Base-by-base conservation (phyloP, 1,140 invertebrate species). In the Aphis gossypii region DNA sequence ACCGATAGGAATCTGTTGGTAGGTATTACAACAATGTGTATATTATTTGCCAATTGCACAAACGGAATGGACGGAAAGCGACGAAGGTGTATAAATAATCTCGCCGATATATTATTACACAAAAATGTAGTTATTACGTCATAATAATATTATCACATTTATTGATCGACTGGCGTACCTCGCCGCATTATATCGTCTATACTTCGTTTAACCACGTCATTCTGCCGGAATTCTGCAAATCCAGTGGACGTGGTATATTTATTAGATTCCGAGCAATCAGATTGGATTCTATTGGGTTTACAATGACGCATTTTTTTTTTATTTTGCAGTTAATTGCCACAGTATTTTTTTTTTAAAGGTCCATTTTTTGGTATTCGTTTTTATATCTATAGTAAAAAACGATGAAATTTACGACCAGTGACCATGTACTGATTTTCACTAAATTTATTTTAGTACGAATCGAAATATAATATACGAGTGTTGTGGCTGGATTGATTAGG, bases 71-170 rank as follows among this genome's bases (percentile, higher is more conserved):
- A 60, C 25, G 25, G 25, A 68, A 68, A 68, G 46, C 46, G 11
- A 68, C 60, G 60, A 41, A 41, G 38, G 30, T 68, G 60, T 68
- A 68, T 30, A 11, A 14, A n/a, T n/a, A 68, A 68, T n/a, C 60
- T 11, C 11, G 25, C 30, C 14, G 60, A 68, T 14, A n/a, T 68
- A 68, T 68, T 68, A 68, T 68, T 68, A 68, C 60, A 68, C n/a
- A 68, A 68, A 68, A 68, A 68, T 68, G 30, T 68, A 68, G 60
- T 68, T 68, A 68, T 68, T n/a, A 68, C 60, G 60, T 68, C 60
- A 68, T 68, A 68, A 68, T 68, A 68, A 68, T 68, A 68, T 68
- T 68, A 68, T 68, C 60, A 68, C 60, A n/a, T 30, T 68, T 68
- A 68, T 68, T 68, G 60, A 68, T 68, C 60, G 60, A 68, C 60